phyloP scores from a whole-genome alignment of 2,888 invertebrate genomes.

The Malachius bipustulatus region DNA sequence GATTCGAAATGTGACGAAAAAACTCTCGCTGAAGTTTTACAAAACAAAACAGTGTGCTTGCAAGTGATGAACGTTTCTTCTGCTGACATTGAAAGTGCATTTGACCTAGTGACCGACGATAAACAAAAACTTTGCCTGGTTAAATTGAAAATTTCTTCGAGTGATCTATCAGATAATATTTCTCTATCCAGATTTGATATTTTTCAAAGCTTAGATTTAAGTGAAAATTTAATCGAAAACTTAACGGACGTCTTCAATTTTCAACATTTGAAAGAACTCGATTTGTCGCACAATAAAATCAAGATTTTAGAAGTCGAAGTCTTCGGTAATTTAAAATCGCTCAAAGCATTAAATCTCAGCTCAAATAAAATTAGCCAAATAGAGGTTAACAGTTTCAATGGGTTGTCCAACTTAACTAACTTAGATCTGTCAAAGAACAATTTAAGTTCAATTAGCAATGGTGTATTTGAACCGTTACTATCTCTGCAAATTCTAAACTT shows the following conservation, averaged over 20 bases:
- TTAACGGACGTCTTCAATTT: slow-evolving; percentile 1
- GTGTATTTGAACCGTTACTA: slow-evolving; percentile 44
- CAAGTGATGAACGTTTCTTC: not conserved
- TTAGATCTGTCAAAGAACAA: slow-evolving; percentile 62
- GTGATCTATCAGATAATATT: not conserved
- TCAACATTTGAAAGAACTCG: slow-evolving; percentile 42
- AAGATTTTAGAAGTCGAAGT: slow-evolving; percentile 40
- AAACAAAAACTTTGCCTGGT: too few relatives aligned
- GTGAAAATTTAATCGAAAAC: too few relatives aligned
- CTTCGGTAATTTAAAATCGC: slow-evolving; percentile 43
- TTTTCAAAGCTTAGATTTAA: not conserved
- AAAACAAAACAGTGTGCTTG: not conserved
- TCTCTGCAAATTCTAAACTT: slow-evolving; percentile 59
- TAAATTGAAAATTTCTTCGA: too few relatives aligned
- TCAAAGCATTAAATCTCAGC: slow-evolving; percentile 56
- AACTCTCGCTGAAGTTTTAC: too few relatives aligned
- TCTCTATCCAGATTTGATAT: not conserved
- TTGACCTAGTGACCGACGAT: too few relatives aligned
- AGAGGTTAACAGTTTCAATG: slow-evolving; percentile 46
- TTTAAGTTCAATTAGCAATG: slow-evolving; percentile 43
- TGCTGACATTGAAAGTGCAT: too few relatives aligned
- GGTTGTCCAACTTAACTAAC: slow-evolving; percentile 49
- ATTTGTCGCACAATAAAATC: slow-evolving; percentile 49
- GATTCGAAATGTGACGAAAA: too few relatives aligned
- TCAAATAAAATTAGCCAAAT: slow-evolving; percentile 51